phyloP scores from a whole-genome alignment of 2,888 invertebrate genomes.

The Cepaea hortensis region DNA sequence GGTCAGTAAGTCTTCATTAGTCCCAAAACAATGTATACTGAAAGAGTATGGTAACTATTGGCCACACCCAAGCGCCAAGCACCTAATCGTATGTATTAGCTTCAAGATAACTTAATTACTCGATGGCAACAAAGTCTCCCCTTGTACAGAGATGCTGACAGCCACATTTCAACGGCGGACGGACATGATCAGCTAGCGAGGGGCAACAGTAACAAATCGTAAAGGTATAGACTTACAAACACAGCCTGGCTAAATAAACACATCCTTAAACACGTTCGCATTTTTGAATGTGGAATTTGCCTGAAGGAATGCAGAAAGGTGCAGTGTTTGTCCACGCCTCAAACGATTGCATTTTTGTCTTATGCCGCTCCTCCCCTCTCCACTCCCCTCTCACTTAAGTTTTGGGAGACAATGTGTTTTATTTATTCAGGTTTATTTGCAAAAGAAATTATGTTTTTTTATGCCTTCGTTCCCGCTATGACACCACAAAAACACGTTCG shows the following conservation, averaged over 20 bases:
- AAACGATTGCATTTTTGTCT: neutral
- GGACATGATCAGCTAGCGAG: no score
- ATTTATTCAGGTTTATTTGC: neutral
- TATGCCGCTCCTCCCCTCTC: constrained; percentile 4
- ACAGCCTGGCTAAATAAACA: neutral
- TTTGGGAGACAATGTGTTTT: neutral
- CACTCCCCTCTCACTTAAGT: neutral
- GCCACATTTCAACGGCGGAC: no score
- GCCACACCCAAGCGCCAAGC: no score
- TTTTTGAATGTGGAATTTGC: neutral
- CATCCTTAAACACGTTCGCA: neutral
- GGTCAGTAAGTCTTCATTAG: no score
- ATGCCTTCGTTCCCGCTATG: neutral
- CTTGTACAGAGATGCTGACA: no score
- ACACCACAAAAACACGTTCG: no score
- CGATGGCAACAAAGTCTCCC: no score
- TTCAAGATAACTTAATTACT: no score
- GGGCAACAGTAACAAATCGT: no score
- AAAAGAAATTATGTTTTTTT: neutral
- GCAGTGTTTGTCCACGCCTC: neutral
- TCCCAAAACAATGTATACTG: no score
- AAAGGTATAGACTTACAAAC: neutral
- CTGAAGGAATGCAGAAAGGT: neutral
- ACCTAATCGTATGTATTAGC: no score
- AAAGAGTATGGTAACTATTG: no score